Evolutionary conservation across 2,888 invertebrate genomes (phyloP), one percentile per base, ranked within the genome.

Genomic region (Brassicogethes aeneus): DNA sequence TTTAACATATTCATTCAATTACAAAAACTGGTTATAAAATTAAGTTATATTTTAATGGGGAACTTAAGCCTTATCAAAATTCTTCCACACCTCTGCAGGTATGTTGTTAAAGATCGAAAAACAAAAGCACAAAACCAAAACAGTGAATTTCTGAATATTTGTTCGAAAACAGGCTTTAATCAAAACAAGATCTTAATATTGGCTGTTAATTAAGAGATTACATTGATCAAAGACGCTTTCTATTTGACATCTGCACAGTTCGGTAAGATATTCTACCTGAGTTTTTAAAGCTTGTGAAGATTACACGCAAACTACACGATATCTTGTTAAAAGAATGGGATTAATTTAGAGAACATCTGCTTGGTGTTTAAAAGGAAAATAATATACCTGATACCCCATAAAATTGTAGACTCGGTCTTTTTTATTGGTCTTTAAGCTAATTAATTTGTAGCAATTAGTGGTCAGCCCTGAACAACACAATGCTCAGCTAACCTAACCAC

Each of bases 271-370:
- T 32, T 32, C 14, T 32, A 32, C 32, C 32, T 32, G 32, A n/a
- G n/a, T 12, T 32, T 12, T 13, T 13, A 32, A 3, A 5, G 14
- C 32, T 13, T 12, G 8, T 7, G 10, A 23, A 23, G 23, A 23
- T 23, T 23, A 23, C 23, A 23, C 23, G 10, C 10, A 10, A 44
- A 41, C 41, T 34, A 44, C 40, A 45, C 37, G 43, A 37, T 48
- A 51, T 50, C 51, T 51, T 47, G 48, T 51, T 51, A 51, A 51
- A 51, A 49, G 49, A 51, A 51, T 51, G 46, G 49, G 43, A 38
- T 41, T 47, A 51, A 49, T 49, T 51, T 51, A 47, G 44, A 45
- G 47, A 49, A 49, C 46, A 47, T 49, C 47, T 43, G 48, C 45
- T 45, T 38, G 45, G 10, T 32, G 32, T 23, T 5, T 10, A 23